A percentile compares a stretch with the other conserved stretches of the same genome.
These are phyloP conservation scores for Melipona quadrifasciata DNA, from an alignment of 1,140 invertebrate genomes.

Conservation along the genomic window DNA sequence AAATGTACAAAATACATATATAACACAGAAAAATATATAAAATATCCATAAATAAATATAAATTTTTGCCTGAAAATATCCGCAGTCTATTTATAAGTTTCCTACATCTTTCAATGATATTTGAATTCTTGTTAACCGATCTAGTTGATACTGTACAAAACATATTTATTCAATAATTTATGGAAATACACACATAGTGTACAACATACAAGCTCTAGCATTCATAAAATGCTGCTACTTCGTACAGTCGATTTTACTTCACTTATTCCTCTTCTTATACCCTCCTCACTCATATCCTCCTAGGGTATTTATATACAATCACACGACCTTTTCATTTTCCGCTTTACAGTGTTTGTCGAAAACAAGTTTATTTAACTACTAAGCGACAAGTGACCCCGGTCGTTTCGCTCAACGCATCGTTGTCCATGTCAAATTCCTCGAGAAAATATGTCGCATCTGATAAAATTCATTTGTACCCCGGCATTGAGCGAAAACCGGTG, in stretches of 20 bases:
- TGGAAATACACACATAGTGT: constrained; percentile 72
- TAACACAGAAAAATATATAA: background rate
- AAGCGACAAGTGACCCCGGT: constrained; percentile 54
- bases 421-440: constrained; percentile 44
- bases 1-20: background rate
- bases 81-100: background rate
- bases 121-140: background rate
- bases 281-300: background rate
- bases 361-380: constrained; percentile 64
- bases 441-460: constrained; percentile 58
- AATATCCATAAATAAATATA: background rate
- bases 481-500: constrained; percentile 50
- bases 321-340: constrained; percentile 53
- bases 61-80: background rate
- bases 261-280: constrained; percentile 1
- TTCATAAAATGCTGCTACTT: constrained; percentile 67
- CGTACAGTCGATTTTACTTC: constrained; percentile 51
- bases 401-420: constrained; percentile 54
- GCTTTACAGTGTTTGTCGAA: constrained; percentile 47
- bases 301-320: constrained; percentile 72
- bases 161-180: constrained; percentile 80
- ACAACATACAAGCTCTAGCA: constrained; percentile 68
- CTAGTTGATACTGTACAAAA: constrained; percentile 74
- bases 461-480: constrained; percentile 45
- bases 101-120: background rate